Evolutionary conservation across 2,113 vertebrate species (phyloP).

Genomic region (Nyctereutes procyonoides): DNA sequence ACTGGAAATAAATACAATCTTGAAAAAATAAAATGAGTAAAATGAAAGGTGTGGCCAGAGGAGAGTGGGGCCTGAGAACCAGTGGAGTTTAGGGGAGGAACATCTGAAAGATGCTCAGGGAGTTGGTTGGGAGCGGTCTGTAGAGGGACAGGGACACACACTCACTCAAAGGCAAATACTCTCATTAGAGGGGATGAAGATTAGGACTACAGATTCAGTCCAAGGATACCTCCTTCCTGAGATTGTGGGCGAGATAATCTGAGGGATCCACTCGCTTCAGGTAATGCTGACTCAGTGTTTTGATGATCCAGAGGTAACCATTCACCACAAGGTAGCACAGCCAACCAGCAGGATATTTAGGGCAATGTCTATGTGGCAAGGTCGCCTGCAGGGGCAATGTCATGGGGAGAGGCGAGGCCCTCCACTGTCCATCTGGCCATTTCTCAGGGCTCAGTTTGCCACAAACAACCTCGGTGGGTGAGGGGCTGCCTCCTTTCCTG

Average conservation of each 20-base stretch:
- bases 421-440: not conserved
- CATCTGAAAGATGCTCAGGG: not conserved
- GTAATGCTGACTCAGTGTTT: too few relatives aligned
- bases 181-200: not conserved
- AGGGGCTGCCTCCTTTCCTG: not conserved
- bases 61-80: not conserved
- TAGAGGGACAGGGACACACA: not conserved
- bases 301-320: not conserved
- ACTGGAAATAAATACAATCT: too few relatives aligned
- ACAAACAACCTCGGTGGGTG: too few relatives aligned
- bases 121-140: not conserved
- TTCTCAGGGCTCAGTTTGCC: not conserved
- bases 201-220: not conserved
- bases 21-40: not conserved
- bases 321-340: not conserved
- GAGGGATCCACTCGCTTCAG: not conserved
- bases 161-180: not conserved
- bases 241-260: not conserved
- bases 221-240: not conserved
- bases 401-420: not conserved
- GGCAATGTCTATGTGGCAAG: not conserved
- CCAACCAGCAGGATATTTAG: not conserved
- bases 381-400: not conserved
- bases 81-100: not conserved
- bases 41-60: not conserved